Evolutionary conservation across 2,113 vertebrate genomes (phyloP).

Genomic region (Misgurnus anguillicaudatus): DNA sequence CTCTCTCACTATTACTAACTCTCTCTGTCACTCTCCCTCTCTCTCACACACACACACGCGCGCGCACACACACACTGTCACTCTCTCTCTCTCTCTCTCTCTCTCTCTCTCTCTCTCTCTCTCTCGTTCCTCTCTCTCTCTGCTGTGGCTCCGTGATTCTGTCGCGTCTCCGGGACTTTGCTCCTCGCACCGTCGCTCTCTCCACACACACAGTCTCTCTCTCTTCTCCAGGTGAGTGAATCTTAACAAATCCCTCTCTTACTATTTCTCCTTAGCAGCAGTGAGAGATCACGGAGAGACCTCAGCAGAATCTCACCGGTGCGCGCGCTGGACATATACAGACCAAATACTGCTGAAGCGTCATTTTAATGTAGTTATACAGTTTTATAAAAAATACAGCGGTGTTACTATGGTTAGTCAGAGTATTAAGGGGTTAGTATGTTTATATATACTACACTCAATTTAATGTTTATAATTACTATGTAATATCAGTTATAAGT

Average conservation of each 20-base stretch:
- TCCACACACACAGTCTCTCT: not conserved
- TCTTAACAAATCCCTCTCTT: not conserved
- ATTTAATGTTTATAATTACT: no score
- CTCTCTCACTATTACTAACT: not conserved
- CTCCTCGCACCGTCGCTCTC: not conserved
- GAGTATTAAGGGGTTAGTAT: no score
- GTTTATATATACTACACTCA: no score
- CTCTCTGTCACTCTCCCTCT: not conserved
- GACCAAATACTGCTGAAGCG: no score
- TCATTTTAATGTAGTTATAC: no score
- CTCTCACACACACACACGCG: constrained; percentile 24
- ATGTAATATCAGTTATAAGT: not conserved
- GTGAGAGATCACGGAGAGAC: not conserved
- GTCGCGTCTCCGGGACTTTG: constrained; percentile 10
- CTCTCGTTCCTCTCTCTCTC: constrained; percentile 26
- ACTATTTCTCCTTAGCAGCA: not conserved
- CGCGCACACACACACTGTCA: not conserved
- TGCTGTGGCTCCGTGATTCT: constrained; percentile 8
- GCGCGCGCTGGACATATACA: not conserved
- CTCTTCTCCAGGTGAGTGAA: constrained; percentile 24
- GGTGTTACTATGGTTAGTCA: no score
- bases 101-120: no score
- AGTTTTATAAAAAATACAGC: no score
- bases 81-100: no score
- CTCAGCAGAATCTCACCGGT: not conserved